Evolutionary conservation across 2,888 invertebrate species (phyloP).

Genomic region (Eupeodes luniger): DNA sequence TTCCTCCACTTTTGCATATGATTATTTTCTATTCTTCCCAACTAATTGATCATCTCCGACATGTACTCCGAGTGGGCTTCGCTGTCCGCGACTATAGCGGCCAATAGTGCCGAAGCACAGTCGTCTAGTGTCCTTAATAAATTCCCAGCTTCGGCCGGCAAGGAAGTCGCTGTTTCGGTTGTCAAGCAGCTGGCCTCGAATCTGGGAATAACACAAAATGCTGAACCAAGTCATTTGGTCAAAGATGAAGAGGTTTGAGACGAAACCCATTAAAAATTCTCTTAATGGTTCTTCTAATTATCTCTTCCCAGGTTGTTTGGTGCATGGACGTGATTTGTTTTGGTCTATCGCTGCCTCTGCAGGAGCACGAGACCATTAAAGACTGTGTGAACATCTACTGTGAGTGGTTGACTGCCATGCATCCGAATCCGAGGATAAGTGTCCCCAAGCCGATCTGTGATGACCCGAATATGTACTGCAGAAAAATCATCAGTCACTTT

Average conservation of each 20-base stretch:
- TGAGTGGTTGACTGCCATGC: slow-evolving; percentile 96
- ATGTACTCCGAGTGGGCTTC: slow-evolving; percentile 87
- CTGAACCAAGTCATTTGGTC: slow-evolving; percentile 92
- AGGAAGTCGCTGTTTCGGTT: slow-evolving; percentile 87
- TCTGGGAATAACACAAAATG: slow-evolving; percentile 90
- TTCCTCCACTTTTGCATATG: neutral
- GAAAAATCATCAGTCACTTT: slow-evolving; percentile 95
- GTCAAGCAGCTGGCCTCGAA: slow-evolving; percentile 87
- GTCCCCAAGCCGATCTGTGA: slow-evolving; percentile 95
- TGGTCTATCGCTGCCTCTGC: slow-evolving; percentile 94
- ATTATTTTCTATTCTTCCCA: neutral
- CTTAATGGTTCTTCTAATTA: neutral
- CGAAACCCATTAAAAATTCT: neutral
- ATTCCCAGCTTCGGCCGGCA: slow-evolving; percentile 86
- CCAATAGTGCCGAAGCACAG: slow-evolving; percentile 85
- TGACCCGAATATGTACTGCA: slow-evolving; percentile 94
- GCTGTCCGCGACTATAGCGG: slow-evolving; percentile 84
- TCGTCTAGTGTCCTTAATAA: slow-evolving; percentile 86
- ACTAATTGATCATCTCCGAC: slow-evolving; percentile 34
- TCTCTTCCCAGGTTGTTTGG: slow-evolving; percentile 90
- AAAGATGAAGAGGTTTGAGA: slow-evolving; percentile 91
- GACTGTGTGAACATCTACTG: slow-evolving; percentile 98
- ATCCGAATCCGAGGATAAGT: slow-evolving; percentile 92
- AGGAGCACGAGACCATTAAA: slow-evolving; percentile 96
- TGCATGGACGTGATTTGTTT: slow-evolving; percentile 95